Percentiles rank a stretch among this genome's conserved stretches.
These are phyloP conservation scores for Eumeta japonica DNA, from an alignment of 1,140 invertebrate species.

Conservation along the genomic window DNA sequence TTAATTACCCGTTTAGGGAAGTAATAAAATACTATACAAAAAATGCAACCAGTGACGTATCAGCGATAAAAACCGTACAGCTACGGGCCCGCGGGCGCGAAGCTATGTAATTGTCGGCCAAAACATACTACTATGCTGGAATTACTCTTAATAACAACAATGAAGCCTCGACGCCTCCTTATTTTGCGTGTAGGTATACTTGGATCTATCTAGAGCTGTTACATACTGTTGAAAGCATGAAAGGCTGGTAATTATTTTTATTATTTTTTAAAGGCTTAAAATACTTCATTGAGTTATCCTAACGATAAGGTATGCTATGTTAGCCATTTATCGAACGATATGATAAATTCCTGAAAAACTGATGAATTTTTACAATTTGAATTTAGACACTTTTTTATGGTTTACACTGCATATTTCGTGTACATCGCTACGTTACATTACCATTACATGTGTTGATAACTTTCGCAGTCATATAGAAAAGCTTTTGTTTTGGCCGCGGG, in stretches of 20 bases:
- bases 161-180: not conserved
- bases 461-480: no score
- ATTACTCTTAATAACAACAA: slow-evolving; percentile 1
- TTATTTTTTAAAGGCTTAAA: not conserved
- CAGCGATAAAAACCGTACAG: no score
- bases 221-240: no score
- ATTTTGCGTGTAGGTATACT: not conserved
- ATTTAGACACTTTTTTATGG: not conserved
- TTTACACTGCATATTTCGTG: no score
- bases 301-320: not conserved
- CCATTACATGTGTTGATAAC: no score
- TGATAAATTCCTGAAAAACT: not conserved
- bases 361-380: not conserved
- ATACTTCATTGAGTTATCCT: not conserved
- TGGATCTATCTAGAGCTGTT: not conserved
- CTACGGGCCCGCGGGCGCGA: not conserved
- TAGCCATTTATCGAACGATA: not conserved
- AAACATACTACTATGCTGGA: not conserved
- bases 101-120: not conserved
- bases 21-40: no score
- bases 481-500: no score
- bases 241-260: not conserved
- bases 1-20: no score
- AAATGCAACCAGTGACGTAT: no score
- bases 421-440: no score